These are phyloP conservation scores for Stenopsyche tienmushanensis DNA, from an alignment of 1,140 invertebrate species.

Conservation along the genomic window DNA sequence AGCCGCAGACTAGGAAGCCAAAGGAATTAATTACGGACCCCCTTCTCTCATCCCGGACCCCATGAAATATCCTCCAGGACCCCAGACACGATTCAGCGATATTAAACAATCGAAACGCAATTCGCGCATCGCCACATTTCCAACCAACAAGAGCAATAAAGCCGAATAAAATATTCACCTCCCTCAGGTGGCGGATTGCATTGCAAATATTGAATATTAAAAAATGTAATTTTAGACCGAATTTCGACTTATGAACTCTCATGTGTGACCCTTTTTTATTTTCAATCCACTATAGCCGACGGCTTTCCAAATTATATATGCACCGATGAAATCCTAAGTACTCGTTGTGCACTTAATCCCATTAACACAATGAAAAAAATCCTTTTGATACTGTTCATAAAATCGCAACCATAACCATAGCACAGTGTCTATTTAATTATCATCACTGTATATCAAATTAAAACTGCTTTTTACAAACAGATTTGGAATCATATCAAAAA, in stretches of 20 bases:
- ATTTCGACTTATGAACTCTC: not conserved
- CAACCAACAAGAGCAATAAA: not conserved
- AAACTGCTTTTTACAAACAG: too few species aligned
- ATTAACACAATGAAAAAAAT: conserved; percentile 6
- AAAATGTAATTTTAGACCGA: not conserved
- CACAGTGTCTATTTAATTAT: too few species aligned
- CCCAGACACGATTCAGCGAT: conserved; percentile 7
- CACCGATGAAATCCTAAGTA: conserved; percentile 8
- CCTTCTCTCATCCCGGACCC: too few species aligned
- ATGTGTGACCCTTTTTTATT: conserved; percentile 4
- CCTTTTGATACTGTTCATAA: not conserved
- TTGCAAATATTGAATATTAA: conserved; percentile 2
- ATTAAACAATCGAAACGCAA: conserved; percentile 6
- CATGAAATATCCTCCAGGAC: not conserved
- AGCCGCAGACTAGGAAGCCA: not conserved
- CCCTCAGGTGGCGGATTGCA: too few species aligned
- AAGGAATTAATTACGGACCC: conserved; percentile 1
- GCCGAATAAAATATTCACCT: too few species aligned
- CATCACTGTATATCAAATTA: too few species aligned
- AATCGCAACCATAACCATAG: too few species aligned
- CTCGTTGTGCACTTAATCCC: conserved; percentile 18
- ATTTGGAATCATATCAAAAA: too few species aligned
- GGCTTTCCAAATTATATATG: conserved; percentile 15
- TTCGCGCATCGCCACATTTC: not conserved
- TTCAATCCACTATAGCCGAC: conserved; percentile 13